A percentile compares a stretch with the other conserved stretches of the same genome.
Evolutionary conservation across 1,140 invertebrate genomes (phyloP).

Genomic region (Dendrolimus punctatus): DNA sequence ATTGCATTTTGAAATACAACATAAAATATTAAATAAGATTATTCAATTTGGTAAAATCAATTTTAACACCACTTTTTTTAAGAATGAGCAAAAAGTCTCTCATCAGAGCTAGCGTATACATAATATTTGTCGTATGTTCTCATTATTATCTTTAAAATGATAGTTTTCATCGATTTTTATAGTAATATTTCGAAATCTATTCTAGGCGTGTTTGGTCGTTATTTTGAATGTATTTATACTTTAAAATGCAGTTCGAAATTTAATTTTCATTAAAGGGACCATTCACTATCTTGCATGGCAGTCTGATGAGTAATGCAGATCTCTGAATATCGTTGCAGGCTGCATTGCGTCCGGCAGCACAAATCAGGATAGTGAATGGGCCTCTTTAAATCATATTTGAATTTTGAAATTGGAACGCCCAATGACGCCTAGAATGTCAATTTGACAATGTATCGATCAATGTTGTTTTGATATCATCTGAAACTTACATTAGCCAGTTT

Average conservation of each 20-base stretch:
- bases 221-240: too few species aligned
- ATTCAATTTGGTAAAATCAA: constrained; percentile 74
- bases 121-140: constrained; percentile 63
- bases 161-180: constrained; percentile 39
- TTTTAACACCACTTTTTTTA: constrained; percentile 66
- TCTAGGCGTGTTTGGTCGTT: too few species aligned
- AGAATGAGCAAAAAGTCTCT: constrained; percentile 72
- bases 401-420: too few species aligned
- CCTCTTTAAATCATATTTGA: too few species aligned
- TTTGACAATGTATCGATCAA: constrained; percentile 10
- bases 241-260: too few species aligned
- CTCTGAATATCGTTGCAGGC: too few species aligned
- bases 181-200: too few species aligned
- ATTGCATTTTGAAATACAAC: constrained; percentile 74
- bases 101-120: constrained; percentile 73
- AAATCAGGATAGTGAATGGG: too few species aligned
- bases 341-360: too few species aligned
- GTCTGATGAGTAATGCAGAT: too few species aligned
- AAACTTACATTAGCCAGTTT: constrained; percentile 63
- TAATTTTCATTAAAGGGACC: too few species aligned
- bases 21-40: constrained; percentile 75
- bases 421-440: constrained; percentile 15
- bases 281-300: too few species aligned
- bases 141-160: constrained; percentile 62
- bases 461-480: constrained; percentile 37